Conservation (phyloP, 2,888 invertebrate species). For the Dugesia japonica region DNA sequence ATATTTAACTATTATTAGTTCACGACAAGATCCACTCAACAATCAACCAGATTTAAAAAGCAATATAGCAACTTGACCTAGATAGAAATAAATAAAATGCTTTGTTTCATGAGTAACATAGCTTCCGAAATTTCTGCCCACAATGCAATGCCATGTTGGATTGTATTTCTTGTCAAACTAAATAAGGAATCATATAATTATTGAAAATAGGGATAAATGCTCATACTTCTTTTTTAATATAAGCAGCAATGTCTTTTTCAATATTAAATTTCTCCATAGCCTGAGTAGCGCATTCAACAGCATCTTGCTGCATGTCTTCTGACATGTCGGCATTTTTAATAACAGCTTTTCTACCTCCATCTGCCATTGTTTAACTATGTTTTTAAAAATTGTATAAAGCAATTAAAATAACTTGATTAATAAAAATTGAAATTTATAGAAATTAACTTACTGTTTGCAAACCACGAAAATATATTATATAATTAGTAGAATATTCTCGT, state of each 20-base stretch:
- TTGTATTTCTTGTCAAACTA: conserved; percentile 98
- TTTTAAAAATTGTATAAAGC: not conserved
- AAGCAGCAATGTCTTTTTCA: conserved; percentile 97
- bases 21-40: not conserved
- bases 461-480: conserved; percentile 16
- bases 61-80: conserved; percentile 5
- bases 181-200: not conserved
- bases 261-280: conserved; percentile 93
- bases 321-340: conserved; percentile 98
- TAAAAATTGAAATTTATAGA: not conserved
- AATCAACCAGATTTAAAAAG: conserved; percentile 14
- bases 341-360: conserved; percentile 75
- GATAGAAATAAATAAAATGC: conserved; percentile 15
- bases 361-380: conserved; percentile 24
- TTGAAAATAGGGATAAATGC: not conserved
- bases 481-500: conserved; percentile 20
- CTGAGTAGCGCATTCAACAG: conserved; percentile 88
- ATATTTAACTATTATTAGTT: not conserved
- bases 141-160: conserved; percentile 98
- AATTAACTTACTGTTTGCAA: conserved; percentile 1
- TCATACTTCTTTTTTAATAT: conserved; percentile 74
- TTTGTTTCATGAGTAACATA: conserved; percentile 20
- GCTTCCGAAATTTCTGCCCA: conserved; percentile 92
- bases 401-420: not conserved
- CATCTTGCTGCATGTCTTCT: conserved; percentile 98